These are phyloP conservation scores for Sander vitreus DNA, from an alignment of 2,113 vertebrate genomes.

Conservation along the genomic window DNA sequence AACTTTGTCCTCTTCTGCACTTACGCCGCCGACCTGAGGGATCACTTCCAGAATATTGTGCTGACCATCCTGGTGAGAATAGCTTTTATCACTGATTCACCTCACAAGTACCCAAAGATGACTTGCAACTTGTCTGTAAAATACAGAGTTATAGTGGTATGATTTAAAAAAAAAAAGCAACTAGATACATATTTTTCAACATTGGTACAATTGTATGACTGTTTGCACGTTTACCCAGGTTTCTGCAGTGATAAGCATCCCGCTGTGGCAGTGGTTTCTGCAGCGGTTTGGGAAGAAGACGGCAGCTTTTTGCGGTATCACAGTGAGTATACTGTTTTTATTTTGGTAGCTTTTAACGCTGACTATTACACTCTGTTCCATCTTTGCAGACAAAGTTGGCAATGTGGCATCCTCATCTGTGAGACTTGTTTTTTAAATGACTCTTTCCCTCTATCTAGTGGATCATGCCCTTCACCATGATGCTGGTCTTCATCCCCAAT, in stretches of 20 bases:
- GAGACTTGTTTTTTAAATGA: background rate
- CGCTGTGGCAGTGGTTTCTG: conserved; percentile 95
- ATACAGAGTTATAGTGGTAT: background rate
- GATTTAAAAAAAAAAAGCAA: too few relatives aligned
- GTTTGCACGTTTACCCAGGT: conserved; percentile 78
- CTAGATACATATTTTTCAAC: background rate
- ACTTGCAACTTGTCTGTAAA: background rate
- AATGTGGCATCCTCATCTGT: background rate
- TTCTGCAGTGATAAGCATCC: conserved; percentile 92
- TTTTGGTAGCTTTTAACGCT: background rate
- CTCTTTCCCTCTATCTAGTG: conserved; percentile 79
- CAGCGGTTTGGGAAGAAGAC: conserved; percentile 94
- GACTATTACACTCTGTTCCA: conserved; percentile 18
- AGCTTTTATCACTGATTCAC: background rate
- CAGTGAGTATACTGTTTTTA: conserved; percentile 81
- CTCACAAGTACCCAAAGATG: background rate
- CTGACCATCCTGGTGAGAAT: conserved; percentile 93
- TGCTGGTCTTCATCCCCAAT: conserved; percentile 92
- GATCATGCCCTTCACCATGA: conserved; percentile 93
- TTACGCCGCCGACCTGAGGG: conserved; percentile 88
- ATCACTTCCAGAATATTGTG: conserved; percentile 94
- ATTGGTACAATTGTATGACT: background rate
- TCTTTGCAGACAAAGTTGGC: conserved; percentile 43
- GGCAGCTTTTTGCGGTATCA: conserved; percentile 92
- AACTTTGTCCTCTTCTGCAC: conserved; percentile 98